These are phyloP conservation scores for Pitta sordida DNA, from an alignment of 2,113 vertebrate genomes.

Conservation along the genomic window DNA sequence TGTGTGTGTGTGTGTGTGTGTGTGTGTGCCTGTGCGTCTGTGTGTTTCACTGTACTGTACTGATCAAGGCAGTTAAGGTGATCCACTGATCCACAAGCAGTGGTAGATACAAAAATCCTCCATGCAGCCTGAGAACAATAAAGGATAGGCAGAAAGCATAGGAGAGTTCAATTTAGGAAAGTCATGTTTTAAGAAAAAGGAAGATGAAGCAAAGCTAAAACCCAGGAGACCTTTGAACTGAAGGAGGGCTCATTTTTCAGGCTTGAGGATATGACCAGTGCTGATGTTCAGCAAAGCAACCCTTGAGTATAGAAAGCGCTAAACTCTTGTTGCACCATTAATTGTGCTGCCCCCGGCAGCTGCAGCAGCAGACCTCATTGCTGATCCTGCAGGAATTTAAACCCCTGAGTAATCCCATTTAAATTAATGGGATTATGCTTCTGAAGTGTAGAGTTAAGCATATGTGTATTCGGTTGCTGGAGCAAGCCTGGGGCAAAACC, in stretches of 20 bases:
- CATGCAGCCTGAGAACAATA: not conserved
- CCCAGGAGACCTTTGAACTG: not conserved
- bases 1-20: not conserved
- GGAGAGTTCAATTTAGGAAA: not conserved
- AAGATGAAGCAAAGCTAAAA: not conserved
- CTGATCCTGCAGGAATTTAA: conserved; percentile 63
- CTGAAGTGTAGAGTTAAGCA: conserved; percentile 57
- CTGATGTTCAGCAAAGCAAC: not conserved
- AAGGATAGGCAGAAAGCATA: not conserved
- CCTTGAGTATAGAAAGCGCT: not conserved
- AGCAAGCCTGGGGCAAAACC: not conserved
- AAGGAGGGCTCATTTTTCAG: not conserved
- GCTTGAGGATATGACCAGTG: not conserved
- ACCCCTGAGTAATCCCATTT: conserved; percentile 38
- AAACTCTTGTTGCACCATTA: not conserved
- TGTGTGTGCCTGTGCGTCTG: not conserved
- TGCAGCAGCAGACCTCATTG: conserved; percentile 37
- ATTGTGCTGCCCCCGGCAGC: not conserved
- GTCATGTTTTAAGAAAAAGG: not conserved
- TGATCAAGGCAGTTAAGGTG: not conserved
- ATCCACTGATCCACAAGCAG: not conserved
- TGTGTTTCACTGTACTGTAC: not conserved
- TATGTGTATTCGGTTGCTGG: not conserved
- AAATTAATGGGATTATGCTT: conserved; percentile 56
- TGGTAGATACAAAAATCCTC: not conserved